Evolutionary conservation across 2,888 invertebrate genomes (phyloP), one percentile per base, ranked within the genome.

Genomic region (Nymphalis polychloros): DNA sequence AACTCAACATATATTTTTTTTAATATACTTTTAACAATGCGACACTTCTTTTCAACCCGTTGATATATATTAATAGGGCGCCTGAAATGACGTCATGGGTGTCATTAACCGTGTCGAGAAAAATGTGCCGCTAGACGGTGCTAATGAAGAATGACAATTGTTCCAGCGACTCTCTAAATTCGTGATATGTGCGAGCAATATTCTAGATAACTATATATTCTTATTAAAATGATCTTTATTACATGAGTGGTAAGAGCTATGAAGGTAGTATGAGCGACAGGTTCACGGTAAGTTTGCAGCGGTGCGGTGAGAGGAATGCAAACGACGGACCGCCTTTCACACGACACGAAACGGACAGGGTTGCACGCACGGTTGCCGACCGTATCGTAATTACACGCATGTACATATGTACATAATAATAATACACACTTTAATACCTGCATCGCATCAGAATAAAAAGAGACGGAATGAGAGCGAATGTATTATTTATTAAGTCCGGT

Each of bases 121-220:
- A 79, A 81, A 82, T 81, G 79, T 83, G 81, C 79, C 81, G 80
- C 84, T 84, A 83, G 81, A 81, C 81, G 73, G 79, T 81, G 84
- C 84, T 86, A 87, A 87, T 86, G 82, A 85, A 79, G 84, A 85
- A 85, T 85, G 81, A 86, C 87, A 85, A 87, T 87, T 85, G 84
- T 85, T 84, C 78, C 79, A 79, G 73, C 76, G 70, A 76, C 87
- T 87, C 87, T 88, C 87, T 87, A 87, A 85, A 84, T 82, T 84
- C 81, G 82, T 78, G 77, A 72, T 72, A 67, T 74, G 72, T 68
- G 64, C 70, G 69, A 68, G 68, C 53, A 41, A 55, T n/a, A n/a
- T 63, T 16, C 64, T 62, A 49, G 59, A 20, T 19, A 3, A 10
- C 46, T 27, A 53, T 68, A n/a, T 49, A 7, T 49, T 57, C 8